Base-by-base conservation (phyloP, 2,888 invertebrate genomes). In the Lutraria lutraria region DNA sequence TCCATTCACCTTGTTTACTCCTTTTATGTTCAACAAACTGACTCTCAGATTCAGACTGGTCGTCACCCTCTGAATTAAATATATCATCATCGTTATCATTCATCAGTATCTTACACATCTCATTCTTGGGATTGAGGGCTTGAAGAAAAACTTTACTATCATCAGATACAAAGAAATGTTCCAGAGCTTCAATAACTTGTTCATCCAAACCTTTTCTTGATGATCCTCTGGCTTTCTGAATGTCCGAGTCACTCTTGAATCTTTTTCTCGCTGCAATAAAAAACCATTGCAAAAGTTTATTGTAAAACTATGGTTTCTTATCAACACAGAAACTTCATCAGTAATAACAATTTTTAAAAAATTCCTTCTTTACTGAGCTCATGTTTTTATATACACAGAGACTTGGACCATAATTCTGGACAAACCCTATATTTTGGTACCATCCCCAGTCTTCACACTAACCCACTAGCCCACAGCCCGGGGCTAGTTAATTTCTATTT, bases 141-240 rank as follows among this genome's bases (percentile, higher is more conserved):
- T 56, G 31, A 12, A 54, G 43, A n/a, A 83, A 63, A 13, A 84
- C 21, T 53, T 52, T 81, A 54, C 79, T 68, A 15, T 81, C 80
- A 43, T 88, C 88, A 25, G 34, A 29, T 15, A 84, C 79, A 52
- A 88, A 82, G 86, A 88, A 88, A 29, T 82, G 86, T n/a, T 88
- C 88, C 19, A 88, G 52, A 8, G 88, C 86, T 60, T 83, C 54
- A 56, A 83, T 56, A 13, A 85, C 68, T 43, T 88, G 83, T 19
- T 85, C 87, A 25, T 86, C 81, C 15, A 86, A 10, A 0, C 56
- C 34, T 43, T 86, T 86, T n/a, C 76, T 52, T 16, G 76, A 76
- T 16, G n/a, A 16, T 16, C 54, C 53, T 21, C 72, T 84, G 12
- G 54, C 16, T 53, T 53, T 68, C 76, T 72, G 82, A 25, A 87